These are phyloP conservation scores for Cydia amplana DNA, from an alignment of 1,140 invertebrate species.

Conservation along the genomic window DNA sequence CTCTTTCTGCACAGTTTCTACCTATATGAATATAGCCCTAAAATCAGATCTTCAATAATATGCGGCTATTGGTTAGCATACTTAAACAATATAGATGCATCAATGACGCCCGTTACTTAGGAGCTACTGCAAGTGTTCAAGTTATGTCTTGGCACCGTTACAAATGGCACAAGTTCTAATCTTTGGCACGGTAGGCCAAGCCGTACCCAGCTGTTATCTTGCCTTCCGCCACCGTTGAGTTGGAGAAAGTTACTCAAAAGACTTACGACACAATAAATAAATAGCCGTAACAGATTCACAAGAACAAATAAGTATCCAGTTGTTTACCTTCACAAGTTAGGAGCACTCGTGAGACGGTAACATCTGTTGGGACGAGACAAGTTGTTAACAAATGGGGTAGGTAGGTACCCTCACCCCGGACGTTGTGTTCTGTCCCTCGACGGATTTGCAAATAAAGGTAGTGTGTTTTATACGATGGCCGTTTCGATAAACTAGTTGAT, in stretches of 20 bases:
- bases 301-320: neutral
- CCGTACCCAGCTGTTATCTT: slow-evolving; percentile 7
- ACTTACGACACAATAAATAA: neutral
- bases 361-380: slow-evolving; percentile 3
- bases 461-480: neutral
- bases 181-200: slow-evolving; percentile 9
- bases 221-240: neutral
- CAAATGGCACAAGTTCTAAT: slow-evolving; percentile 10
- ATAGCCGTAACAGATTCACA: neutral
- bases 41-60: too few relatives aligned
- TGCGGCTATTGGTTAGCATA: too few relatives aligned
- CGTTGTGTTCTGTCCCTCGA: neutral
- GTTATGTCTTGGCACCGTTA: neutral
- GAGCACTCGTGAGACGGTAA: neutral
- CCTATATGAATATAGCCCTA: too few relatives aligned
- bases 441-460: neutral
- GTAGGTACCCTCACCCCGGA: neutral
- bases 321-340: neutral
- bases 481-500: neutral
- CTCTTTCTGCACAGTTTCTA: too few relatives aligned
- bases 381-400: neutral
- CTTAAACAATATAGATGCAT: neutral
- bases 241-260: neutral
- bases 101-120: neutral
- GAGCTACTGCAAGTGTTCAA: neutral